Conservation (phyloP, 1,140 invertebrate species). For the Platyura marginata region DNA sequence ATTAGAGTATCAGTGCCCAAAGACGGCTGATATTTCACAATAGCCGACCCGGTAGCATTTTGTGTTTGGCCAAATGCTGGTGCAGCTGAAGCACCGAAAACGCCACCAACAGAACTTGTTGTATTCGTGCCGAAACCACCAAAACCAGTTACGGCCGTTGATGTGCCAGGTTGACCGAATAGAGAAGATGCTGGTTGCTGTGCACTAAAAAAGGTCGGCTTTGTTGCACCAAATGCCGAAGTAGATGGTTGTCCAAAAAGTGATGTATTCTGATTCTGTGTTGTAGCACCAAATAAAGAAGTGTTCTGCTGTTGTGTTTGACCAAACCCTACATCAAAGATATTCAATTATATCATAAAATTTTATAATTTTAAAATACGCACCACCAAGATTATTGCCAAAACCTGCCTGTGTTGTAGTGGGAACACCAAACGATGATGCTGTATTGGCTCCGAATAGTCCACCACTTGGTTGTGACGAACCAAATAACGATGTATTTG, state of each 20-base stretch:
- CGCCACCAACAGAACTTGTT: conserved; percentile 29
- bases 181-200: conserved; percentile 27
- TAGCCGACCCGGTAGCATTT: conserved; percentile 44
- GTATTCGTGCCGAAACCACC: conserved; percentile 40
- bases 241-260: conserved; percentile 32
- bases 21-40: conserved; percentile 70
- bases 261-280: conserved; percentile 7
- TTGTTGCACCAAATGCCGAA: conserved; percentile 40
- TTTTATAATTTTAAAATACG: too few relatives aligned
- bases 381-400: too few relatives aligned
- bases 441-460: conserved; percentile 22
- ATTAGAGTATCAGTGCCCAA: conserved; percentile 80
- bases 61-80: conserved; percentile 20
- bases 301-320: conserved; percentile 1
- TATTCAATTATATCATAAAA: too few relatives aligned
- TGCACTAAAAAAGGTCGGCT: conserved; percentile 34
- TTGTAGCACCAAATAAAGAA: conserved; percentile 6
- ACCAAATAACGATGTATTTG: conserved; percentile 24
- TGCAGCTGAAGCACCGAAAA: conserved; percentile 34
- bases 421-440: conserved; percentile 28
- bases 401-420: conserved; percentile 27
- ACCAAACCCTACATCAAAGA: not conserved
- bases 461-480: conserved; percentile 23
- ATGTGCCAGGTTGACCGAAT: conserved; percentile 30
- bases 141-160: conserved; percentile 23